phyloP scores from a whole-genome alignment of 2,113 vertebrate species.

The Pseudorectes ferrugineus region DNA sequence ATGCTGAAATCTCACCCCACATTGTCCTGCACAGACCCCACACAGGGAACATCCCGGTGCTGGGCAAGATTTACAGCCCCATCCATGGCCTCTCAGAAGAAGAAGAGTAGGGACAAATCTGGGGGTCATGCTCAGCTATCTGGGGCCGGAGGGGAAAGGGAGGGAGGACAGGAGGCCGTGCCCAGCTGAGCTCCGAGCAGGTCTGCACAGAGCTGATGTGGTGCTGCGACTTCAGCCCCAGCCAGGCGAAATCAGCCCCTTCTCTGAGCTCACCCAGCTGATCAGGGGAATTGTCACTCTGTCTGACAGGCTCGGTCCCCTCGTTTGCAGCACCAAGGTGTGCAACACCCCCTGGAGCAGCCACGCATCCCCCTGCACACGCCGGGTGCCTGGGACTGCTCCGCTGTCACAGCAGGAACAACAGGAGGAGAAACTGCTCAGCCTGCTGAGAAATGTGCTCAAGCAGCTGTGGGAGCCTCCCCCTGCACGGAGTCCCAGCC shows the following conservation, averaged over 20 bases:
- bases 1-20: too few species aligned
- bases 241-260: background rate
- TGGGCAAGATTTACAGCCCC: background rate
- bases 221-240: background rate
- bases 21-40: fast-evolving
- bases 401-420: fast-evolving
- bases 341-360: background rate
- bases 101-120: fast-evolving
- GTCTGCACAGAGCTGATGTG: background rate
- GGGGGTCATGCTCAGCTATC: fast-evolving
- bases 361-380: fast-evolving
- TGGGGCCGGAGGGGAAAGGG: fast-evolving
- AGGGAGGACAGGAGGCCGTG: background rate
- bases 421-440: background rate
- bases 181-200: background rate
- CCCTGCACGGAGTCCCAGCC: fast-evolving
- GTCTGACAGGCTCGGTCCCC: fast-evolving
- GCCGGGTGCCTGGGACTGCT: fast-evolving
- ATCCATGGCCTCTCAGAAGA: background rate
- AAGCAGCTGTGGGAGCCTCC: background rate
- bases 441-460: background rate
- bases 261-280: background rate
- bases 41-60: fast-evolving
- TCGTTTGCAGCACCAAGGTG: fast-evolving
- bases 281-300: fast-evolving